Conservation (phyloP, 2,888 invertebrate genomes). For the Drosophila merina region DNA sequence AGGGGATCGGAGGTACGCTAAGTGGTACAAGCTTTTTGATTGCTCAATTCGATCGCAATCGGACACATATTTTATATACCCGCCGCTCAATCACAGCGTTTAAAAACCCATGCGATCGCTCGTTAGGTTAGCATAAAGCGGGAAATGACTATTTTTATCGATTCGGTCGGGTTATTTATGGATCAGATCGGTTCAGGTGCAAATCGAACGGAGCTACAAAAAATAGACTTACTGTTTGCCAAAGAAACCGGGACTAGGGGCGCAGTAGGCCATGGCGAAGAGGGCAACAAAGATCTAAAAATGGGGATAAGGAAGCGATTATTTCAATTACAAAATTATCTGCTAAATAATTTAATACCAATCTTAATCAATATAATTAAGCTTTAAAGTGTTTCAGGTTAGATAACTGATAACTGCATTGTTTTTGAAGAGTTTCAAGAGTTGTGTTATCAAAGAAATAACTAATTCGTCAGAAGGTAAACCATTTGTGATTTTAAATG, state of each 20-base stretch:
- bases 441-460: not conserved
- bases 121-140: conserved; percentile 53
- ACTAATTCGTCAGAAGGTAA: not conserved
- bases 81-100: conserved; percentile 42
- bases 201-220: conserved; percentile 8
- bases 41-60: conserved; percentile 66
- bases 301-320: conserved; percentile 13
- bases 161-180: conserved; percentile 31
- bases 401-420: conserved; percentile 14
- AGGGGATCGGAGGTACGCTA: not conserved
- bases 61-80: conserved; percentile 59
- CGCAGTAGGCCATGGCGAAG: conserved; percentile 75
- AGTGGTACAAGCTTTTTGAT: conserved; percentile 59
- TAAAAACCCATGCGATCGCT: conserved; percentile 57
- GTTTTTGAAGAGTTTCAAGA: not conserved
- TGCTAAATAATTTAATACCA: not conserved
- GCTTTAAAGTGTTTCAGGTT: conserved; percentile 1
- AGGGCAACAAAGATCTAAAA: conserved; percentile 79
- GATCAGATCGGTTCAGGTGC: conserved; percentile 31
- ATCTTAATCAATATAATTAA: conserved; percentile 18
- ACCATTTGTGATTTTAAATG: not conserved
- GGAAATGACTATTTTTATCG: conserved; percentile 53
- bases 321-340: conserved; percentile 3
- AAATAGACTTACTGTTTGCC: conserved; percentile 81
- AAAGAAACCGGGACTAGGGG: conserved; percentile 81